A percentile compares a stretch with the other conserved stretches of the same genome.
Conservation (phyloP, 2,888 invertebrate genomes). For the Drosophila infuscata region DNA sequence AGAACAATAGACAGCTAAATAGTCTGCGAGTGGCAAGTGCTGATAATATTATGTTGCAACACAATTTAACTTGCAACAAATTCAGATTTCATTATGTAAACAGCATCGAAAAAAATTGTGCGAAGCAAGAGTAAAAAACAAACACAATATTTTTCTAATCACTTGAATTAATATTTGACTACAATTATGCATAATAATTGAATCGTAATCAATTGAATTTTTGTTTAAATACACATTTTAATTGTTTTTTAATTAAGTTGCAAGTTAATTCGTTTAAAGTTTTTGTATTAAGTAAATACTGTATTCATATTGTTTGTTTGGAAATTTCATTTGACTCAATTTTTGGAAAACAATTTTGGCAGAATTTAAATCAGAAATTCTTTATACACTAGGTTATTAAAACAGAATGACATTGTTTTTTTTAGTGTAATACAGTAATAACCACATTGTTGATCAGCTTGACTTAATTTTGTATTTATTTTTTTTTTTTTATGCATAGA, state of each 20-base stretch:
- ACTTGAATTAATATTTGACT: not conserved
- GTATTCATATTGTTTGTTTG: not conserved
- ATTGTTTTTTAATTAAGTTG: not conserved
- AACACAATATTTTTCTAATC: not conserved
- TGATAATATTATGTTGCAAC: not conserved
- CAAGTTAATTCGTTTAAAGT: not conserved
- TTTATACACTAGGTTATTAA: not conserved
- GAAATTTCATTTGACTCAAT: not conserved
- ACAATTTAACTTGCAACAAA: not conserved
- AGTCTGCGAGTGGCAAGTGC: slow-evolving; percentile 9
- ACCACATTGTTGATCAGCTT: not conserved
- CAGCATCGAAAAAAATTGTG: not conserved
- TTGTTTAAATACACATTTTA: not conserved
- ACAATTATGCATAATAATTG: not conserved
- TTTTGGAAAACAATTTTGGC: not conserved
- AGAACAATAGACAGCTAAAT: not conserved
- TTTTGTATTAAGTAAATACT: not conserved
- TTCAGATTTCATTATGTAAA: not conserved
- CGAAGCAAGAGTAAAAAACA: not conserved
- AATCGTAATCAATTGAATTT: not conserved
- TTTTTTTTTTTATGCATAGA: not conserved
- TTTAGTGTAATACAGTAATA: not conserved
- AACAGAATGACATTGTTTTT: not conserved
- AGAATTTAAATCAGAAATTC: not conserved
- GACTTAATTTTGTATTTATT: not conserved